A percentile compares a stretch with the other conserved stretches of the same genome.
Evolutionary conservation across 1,140 invertebrate genomes (phyloP).

Genomic region (Drosophila sucinea): DNA sequence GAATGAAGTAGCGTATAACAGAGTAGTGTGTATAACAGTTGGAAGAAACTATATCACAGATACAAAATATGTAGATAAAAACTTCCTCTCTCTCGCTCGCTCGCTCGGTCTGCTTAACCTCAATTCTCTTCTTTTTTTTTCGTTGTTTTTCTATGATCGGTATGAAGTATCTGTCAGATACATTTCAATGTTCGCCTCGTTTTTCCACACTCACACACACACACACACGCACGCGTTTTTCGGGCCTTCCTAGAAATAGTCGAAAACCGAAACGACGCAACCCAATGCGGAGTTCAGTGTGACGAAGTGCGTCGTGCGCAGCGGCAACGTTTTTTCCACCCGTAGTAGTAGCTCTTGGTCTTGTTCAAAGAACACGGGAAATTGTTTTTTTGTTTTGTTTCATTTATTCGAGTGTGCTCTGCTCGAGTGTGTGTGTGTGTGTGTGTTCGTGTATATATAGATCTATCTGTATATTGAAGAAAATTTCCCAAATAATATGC

Average conservation of each 20-base stretch:
- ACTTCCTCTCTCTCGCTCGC: neutral
- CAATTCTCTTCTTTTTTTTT: neutral
- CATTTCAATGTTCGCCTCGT: slow-evolving; percentile 46
- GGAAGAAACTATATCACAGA: neutral
- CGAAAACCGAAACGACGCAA: slow-evolving; percentile 59
- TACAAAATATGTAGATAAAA: neutral
- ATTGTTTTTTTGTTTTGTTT: slow-evolving; percentile 30
- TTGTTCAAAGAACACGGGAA: slow-evolving; percentile 8
- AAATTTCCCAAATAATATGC: slow-evolving; percentile 48
- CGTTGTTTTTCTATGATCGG: slow-evolving; percentile 44
- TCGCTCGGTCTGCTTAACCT: neutral
- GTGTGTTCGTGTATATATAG: slow-evolving; percentile 24
- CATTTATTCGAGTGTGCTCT: neutral
- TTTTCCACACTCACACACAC: slow-evolving; percentile 59
- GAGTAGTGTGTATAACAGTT: neutral
- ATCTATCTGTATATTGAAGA: slow-evolving; percentile 24
- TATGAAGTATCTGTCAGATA: slow-evolving; percentile 68
- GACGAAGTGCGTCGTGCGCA: slow-evolving; percentile 80
- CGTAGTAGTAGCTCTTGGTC: too few relatives aligned
- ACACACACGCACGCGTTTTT: slow-evolving; percentile 38
- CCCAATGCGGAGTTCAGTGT: slow-evolving; percentile 63
- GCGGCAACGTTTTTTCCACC: slow-evolving; percentile 65
- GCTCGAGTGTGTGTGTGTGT: slow-evolving; percentile 25
- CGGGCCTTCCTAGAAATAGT: slow-evolving; percentile 80
- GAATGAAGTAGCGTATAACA: neutral